Evolutionary conservation across 2,888 invertebrate species (phyloP).

Genomic region (Siphonodentalium dalli): DNA sequence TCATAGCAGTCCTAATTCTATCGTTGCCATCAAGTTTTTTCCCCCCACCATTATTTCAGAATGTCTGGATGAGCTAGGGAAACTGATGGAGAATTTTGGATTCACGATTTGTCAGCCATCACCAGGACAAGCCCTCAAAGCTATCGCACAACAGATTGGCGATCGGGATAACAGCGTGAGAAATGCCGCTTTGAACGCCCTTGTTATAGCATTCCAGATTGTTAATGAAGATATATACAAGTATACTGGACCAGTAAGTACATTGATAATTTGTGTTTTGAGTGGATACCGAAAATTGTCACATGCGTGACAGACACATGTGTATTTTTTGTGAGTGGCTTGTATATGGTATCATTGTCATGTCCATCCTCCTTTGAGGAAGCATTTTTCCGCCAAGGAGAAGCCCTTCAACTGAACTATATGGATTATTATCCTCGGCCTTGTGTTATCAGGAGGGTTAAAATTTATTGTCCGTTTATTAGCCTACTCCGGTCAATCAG

Average conservation of each 20-base stretch:
- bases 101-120: conserved; percentile 83
- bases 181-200: conserved; percentile 92
- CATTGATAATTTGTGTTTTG: not conserved
- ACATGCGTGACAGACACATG: too few species aligned
- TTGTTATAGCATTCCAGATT: conserved; percentile 87
- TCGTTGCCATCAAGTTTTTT: too few species aligned
- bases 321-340: not conserved
- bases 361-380: too few species aligned
- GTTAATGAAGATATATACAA: conserved; percentile 90
- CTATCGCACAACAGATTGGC: conserved; percentile 92
- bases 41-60: conserved; percentile 73
- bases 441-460: too few species aligned
- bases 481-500: too few species aligned
- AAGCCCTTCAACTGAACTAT: too few species aligned
- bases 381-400: too few species aligned
- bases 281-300: too few species aligned
- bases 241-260: conserved; percentile 82
- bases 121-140: conserved; percentile 80
- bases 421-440: too few species aligned
- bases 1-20: too few species aligned
- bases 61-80: conserved; percentile 90
- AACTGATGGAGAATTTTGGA: conserved; percentile 85
- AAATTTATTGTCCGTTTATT: too few species aligned
- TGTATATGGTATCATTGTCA: too few species aligned
- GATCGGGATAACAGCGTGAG: conserved; percentile 95